Evolutionary conservation across 2,113 vertebrate genomes (phyloP), one percentile per base, ranked within the genome.

Genomic region (Rousettus leschenaultii): DNA sequence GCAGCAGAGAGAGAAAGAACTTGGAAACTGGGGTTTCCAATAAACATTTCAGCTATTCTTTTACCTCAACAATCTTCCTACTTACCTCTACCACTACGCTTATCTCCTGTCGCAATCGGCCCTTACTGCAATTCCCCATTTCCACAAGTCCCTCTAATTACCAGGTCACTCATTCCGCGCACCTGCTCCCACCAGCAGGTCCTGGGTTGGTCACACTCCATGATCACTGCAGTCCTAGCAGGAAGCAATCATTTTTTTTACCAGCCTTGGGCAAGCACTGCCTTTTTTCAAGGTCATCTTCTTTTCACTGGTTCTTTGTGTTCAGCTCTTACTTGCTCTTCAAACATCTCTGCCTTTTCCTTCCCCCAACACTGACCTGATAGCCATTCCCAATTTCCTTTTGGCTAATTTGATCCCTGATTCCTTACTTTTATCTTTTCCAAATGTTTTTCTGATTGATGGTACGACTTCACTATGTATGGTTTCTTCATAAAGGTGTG

Each of bases 261-360:
- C 35, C 21, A 19, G 92, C 96, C 95, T 43, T 26, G 22, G 61
- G 95, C 92, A 93, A 82, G 73, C 77, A 59, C 1, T 93, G 85
- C 63, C 96, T 96, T 61, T 77, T 91, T 79, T 95, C 97, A 97
- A 96, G 95, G 97, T 95, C n/a, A 0, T 71, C 28, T 33, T 96
- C 85, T 92, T 86, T 91, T 86, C 63, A 38, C 61, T 57, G 43
- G 53, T 57, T 95, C 77, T 88, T 68, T 35, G 53, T 79, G 35
- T 28, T 75, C 68, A 28, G 4, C 63, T 90, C 71, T 93, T 65
- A 53, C 24, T 28, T 24, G 65, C 71, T 80, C 88, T 90, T 87
- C 65, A 43, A 63, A 59, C 13, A 30, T 59, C 45, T 87, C 66
- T 33, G 71, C 48, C 4, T 80, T 48, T 35, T 40, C 79, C 74